Conservation (phyloP, 2,113 vertebrate genomes). For the Toxostoma redivivum region DNA sequence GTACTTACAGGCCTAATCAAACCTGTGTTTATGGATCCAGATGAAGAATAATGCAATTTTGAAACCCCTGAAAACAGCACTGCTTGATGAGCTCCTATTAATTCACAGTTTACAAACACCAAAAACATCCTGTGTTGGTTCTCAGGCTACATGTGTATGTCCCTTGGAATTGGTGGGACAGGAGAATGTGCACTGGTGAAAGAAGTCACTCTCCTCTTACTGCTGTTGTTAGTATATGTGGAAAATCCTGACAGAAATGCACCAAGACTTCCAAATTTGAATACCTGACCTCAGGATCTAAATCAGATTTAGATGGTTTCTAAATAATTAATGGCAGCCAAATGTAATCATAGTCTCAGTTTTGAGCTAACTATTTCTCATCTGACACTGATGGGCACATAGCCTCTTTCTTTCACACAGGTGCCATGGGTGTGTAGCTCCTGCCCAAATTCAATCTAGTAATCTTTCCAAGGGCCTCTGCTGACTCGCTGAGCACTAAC, state of each 20-base stretch:
- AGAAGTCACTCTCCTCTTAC: background rate
- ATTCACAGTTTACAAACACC: background rate
- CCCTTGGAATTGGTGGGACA: background rate
- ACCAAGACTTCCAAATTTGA: background rate
- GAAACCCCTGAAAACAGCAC: background rate
- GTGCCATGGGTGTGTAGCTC: background rate
- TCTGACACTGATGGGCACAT: fast-evolving
- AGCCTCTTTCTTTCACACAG: background rate
- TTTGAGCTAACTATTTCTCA: background rate
- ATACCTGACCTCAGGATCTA: background rate
- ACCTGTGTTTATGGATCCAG: background rate
- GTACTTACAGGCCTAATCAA: background rate
- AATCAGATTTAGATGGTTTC: background rate
- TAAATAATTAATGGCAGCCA: conserved; percentile 27
- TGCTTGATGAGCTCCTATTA: background rate
- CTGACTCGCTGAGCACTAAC: background rate
- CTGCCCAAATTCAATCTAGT: background rate
- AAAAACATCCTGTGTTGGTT: background rate
- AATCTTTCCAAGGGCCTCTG: background rate
- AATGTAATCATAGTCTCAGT: background rate
- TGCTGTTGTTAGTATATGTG: background rate
- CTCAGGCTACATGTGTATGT: fast-evolving
- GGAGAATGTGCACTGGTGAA: background rate
- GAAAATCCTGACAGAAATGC: background rate
- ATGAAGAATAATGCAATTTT: background rate